A percentile compares a stretch with the other conserved stretches of the same genome.
Evolutionary conservation across 2,113 vertebrate genomes (phyloP).

Genomic region (Falcunculus frontatus): DNA sequence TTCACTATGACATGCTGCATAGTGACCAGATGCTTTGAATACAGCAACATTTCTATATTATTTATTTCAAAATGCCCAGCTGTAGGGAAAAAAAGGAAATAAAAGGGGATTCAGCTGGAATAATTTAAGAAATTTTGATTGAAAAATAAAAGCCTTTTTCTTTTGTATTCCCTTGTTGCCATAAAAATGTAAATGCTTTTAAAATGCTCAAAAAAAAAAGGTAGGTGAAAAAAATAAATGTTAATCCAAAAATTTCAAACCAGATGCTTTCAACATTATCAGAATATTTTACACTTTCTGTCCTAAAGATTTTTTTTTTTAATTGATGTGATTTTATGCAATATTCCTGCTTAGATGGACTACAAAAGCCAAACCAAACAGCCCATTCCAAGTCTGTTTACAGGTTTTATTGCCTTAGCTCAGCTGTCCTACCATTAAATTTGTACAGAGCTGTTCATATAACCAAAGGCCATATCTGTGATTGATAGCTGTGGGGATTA

Average conservation of each 20-base stretch:
- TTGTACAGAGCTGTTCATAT: background rate
- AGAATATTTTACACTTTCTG: background rate
- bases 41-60: background rate
- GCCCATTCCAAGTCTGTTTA: background rate
- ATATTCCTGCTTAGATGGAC: background rate
- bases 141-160: background rate
- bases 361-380: background rate
- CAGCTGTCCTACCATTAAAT: background rate
- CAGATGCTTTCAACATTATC: background rate
- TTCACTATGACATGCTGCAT: background rate
- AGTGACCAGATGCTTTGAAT: background rate
- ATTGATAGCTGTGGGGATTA: accelerated
- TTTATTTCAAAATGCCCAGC: background rate
- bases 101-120: background rate
- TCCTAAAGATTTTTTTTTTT: background rate
- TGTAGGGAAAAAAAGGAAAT: background rate
- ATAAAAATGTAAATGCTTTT: background rate
- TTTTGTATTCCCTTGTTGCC: background rate
- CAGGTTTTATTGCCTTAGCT: background rate
- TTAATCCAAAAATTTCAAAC: background rate
- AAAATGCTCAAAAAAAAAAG: background rate
- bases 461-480: background rate
- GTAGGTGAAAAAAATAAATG: background rate
- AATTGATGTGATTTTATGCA: background rate
- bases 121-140: background rate